Evolutionary conservation across 1,140 invertebrate species (phyloP).

Genomic region (Diachasma alloeum): DNA sequence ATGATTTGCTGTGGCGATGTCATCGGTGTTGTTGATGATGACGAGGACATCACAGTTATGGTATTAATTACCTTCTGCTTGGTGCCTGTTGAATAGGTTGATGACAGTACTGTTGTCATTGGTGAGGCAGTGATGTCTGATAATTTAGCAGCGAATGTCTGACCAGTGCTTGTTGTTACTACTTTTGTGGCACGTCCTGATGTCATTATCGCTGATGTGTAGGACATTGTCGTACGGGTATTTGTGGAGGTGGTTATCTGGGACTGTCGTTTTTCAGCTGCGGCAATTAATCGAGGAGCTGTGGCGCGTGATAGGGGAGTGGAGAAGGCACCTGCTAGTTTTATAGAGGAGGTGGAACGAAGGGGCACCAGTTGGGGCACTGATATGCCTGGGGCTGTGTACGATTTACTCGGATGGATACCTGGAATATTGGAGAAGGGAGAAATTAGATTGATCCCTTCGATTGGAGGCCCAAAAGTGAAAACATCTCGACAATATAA

Average conservation of each 20-base stretch:
- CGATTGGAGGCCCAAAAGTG: too few species aligned
- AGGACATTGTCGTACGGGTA: conserved; percentile 72
- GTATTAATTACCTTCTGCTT: conserved; percentile 35
- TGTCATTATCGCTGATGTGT: conserved; percentile 71
- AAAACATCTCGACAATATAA: too few species aligned
- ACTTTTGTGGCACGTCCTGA: conserved; percentile 63
- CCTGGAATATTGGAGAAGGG: too few species aligned
- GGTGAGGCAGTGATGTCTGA: conserved; percentile 64
- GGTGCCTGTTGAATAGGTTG: conserved; percentile 41
- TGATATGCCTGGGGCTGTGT: conserved; percentile 47
- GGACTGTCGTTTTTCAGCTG: conserved; percentile 61
- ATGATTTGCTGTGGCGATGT: conserved; percentile 30
- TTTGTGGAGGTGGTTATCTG: conserved; percentile 61
- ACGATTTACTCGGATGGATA: conserved; percentile 52
- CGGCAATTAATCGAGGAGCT: conserved; percentile 65
- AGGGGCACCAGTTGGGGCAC: conserved; percentile 59
- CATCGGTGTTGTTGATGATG: conserved; percentile 30
- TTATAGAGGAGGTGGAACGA: conserved; percentile 53
- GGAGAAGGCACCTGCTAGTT: conserved; percentile 54
- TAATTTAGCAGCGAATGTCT: conserved; percentile 72
- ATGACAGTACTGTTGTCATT: conserved; percentile 45
- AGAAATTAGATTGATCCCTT: too few species aligned
- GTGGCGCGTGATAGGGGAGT: conserved; percentile 60
- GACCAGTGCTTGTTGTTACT: conserved; percentile 62
- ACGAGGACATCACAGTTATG: conserved; percentile 47